Evolutionary conservation across 2,113 vertebrate species (phyloP).

Genomic region (Halcyon senegalensis): DNA sequence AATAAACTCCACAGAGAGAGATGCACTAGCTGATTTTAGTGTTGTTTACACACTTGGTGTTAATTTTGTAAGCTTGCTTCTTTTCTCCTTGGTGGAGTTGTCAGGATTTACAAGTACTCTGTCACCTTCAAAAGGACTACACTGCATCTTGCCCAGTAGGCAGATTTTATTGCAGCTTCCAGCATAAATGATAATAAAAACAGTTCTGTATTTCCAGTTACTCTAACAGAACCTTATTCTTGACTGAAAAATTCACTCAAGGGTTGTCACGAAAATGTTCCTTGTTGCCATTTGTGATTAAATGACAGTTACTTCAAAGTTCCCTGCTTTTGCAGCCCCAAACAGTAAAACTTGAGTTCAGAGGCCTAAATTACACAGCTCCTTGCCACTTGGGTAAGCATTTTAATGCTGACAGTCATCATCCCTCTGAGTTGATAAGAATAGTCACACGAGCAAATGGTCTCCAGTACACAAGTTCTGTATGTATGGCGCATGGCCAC

Average conservation of each 20-base stretch:
- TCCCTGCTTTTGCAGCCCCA: not conserved
- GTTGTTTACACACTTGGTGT: not conserved
- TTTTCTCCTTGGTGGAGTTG: not conserved
- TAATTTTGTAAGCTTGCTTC: not conserved
- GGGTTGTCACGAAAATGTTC: not conserved
- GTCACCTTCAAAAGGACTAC: not conserved
- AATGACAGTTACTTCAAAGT: not conserved
- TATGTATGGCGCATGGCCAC: rapidly evolving
- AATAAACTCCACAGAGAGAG: not conserved
- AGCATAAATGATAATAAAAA: constrained; percentile 31
- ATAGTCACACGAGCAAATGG: not conserved
- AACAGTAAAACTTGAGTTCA: not conserved
- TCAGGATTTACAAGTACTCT: constrained; percentile 11
- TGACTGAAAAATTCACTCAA: constrained; percentile 5
- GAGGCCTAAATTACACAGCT: not conserved
- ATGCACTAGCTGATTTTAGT: not conserved
- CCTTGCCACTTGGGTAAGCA: not conserved
- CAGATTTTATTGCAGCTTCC: constrained; percentile 45
- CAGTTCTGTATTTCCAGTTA: not conserved
- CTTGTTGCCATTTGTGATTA: not conserved
- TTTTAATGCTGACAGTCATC: not conserved
- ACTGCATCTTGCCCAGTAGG: constrained; percentile 7
- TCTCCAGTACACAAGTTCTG: not conserved
- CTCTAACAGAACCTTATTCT: not conserved
- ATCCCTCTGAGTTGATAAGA: not conserved